Base-by-base conservation (phyloP, 2,797 vertebrate species). In the Parauchenoglanis ngamensis region DNA sequence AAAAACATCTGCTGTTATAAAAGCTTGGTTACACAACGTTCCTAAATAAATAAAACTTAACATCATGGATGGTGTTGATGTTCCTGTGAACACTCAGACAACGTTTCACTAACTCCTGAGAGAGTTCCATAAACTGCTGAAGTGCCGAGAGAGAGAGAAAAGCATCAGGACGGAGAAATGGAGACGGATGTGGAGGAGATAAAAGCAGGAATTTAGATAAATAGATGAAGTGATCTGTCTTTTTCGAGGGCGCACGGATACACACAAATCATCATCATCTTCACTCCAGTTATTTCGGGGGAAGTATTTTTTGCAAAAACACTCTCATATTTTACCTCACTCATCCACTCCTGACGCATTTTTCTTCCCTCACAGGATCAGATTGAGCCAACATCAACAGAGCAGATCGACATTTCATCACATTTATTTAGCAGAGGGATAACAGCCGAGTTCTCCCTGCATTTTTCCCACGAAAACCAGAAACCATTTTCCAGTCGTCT, bases 401-500 rank as follows among this genome's bases (percentile, higher is more conserved):
- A 87, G 61, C 83, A 68, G 54, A 70, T 67, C 70, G 56, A 77
- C 63, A 28, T 78, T 84, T 86, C 86, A 90, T 87, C 83, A 85
- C 83, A 84, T 89, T 86, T 63, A 81, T 46, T 78, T 82, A 81
- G 81, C 65, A 46, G 72, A 85, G 89, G 82, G 84, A 88, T 76
- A 46, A 61, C 63, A 15, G 54, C 31, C 31, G 79, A 84, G 86
- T 77, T 73, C 70, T 83, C 67, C 23, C 57, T 11, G 86, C 79
- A 75, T 44, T 86, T 83, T 89, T 77, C 83, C 63, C 86, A 91
- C 89, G 7, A 35, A 72, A 91, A 91, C 79, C 86, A 72, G 31
- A 87, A 89, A 87, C 89, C 85, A 82, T 49, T 83, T 90, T 90
- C 85, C 89, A 89, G 84, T 88, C 90, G 86, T 25, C 84, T 40